Evolutionary conservation across 64 coral and sea anemone genomes (phyloP), one percentile per base, ranked within the genome.

Genomic region (Pachyseris speciosa): DNA sequence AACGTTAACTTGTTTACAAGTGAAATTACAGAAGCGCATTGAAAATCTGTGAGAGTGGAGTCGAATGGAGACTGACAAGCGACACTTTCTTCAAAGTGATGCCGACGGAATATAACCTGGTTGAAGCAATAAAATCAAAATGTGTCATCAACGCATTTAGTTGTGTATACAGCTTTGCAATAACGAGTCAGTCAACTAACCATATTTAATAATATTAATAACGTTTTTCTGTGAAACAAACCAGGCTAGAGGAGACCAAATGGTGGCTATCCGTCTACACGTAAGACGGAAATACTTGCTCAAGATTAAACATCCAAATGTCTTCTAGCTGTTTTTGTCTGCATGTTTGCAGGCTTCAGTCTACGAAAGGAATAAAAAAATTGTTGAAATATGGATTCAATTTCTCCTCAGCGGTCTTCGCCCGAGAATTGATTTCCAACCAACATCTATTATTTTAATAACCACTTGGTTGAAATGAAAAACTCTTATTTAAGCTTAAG

Each of bases 91-190:
- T 80, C 77, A 80, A 80, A 61, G 77, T 26, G 9, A 61, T 11
- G 41, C 52, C 32, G 77, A 60, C 75, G 2, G 32, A 34, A 44
- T 72, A 53, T 37, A 79, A 29, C 50, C 20, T 19, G 13, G 34
- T 3, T 42, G 39, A 73, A 43, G 25, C 34, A 22, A 39, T 38
- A 22, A 27, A 80, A 61, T 80, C 61, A 12, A 36, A 80, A 80
- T 61, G 22, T 80, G 77, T 80, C 77, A 80, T n/a, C 9, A 30
- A 55, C 1, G 15, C 77, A 80, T 80, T 59, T 17, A 20, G 20
- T 34, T 80, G 77, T 80, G 77, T 80, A 55, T 40, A 80, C 77
- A 80, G 77, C 77, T 80, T 80, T 37, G 51, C 39, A 57, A 80
- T 80, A 80, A 80, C 27, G 34, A 60, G 38, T 51, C 16, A 80